Evolutionary conservation across 2,888 invertebrate genomes (phyloP).

Genomic region (Cephonodes hylas): DNA sequence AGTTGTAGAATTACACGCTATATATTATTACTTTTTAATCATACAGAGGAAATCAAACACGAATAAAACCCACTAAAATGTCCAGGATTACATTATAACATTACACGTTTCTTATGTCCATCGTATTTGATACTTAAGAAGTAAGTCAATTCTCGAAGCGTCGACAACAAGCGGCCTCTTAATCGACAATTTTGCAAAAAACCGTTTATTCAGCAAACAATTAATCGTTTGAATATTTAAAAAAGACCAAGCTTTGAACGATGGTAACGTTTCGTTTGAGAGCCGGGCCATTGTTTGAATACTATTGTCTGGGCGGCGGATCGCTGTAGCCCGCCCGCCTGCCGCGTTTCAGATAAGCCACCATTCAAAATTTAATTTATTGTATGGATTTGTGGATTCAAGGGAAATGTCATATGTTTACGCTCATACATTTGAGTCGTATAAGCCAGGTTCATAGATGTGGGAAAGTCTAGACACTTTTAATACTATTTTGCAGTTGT

Average conservation of each 20-base stretch:
- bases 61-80: no score
- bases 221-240: background rate
- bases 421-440: background rate
- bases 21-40: no score
- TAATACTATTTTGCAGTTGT: no score
- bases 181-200: no score
- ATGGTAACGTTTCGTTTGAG: background rate
- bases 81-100: no score
- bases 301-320: background rate
- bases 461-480: background rate
- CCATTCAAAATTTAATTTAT: slow-evolving; percentile 9
- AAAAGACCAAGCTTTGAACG: background rate
- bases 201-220: no score
- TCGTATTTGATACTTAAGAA: no score
- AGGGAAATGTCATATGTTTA: background rate
- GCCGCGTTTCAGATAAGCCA: background rate
- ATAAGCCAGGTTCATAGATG: background rate
- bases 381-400: background rate
- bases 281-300: background rate
- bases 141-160: no score
- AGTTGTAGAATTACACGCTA: no score
- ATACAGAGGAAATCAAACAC: no score
- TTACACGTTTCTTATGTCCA: no score
- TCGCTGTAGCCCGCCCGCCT: background rate
- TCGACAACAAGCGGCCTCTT: no score